Evolutionary conservation across 2,797 vertebrate species (phyloP).

Genomic region (Gorsachius magnificus): DNA sequence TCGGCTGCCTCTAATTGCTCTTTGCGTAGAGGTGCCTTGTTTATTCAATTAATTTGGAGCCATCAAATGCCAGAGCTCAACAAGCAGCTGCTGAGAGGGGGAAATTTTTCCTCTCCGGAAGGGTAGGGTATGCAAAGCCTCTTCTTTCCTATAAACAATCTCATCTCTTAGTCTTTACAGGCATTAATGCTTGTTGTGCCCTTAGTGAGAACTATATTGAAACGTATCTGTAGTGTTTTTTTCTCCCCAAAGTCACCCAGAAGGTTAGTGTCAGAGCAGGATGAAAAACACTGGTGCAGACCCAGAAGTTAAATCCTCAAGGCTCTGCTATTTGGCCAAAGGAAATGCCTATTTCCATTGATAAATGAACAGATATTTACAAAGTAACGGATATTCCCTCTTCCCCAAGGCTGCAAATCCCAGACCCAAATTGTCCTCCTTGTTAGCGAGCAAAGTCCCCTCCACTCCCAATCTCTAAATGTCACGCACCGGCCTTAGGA

Average conservation of each 20-base stretch:
- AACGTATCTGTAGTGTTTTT: background rate
- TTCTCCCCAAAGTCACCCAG: background rate
- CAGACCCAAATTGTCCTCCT: background rate
- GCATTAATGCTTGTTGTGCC: rapidly evolving
- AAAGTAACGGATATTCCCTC: background rate
- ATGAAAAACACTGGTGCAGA: background rate
- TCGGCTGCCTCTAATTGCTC: slow-evolving; percentile 36
- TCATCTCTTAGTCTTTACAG: background rate
- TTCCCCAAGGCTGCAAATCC: background rate
- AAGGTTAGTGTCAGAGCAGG: background rate
- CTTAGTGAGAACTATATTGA: background rate
- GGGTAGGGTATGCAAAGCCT: background rate
- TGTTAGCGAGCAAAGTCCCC: background rate
- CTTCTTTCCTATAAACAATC: background rate
- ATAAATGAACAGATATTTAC: background rate
- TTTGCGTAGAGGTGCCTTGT: slow-evolving; percentile 2
- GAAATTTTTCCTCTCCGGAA: background rate
- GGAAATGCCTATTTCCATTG: background rate
- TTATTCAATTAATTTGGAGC: slow-evolving; percentile 53
- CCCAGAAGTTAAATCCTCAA: background rate
- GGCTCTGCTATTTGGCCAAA: background rate
- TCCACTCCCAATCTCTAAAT: background rate
- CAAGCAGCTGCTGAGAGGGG: background rate
- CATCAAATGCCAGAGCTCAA: slow-evolving; percentile 19
- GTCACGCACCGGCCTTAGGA: background rate